These are phyloP conservation scores for Heliothis peltigera DNA, from an alignment of 2,888 invertebrate genomes.

Conservation along the genomic window DNA sequence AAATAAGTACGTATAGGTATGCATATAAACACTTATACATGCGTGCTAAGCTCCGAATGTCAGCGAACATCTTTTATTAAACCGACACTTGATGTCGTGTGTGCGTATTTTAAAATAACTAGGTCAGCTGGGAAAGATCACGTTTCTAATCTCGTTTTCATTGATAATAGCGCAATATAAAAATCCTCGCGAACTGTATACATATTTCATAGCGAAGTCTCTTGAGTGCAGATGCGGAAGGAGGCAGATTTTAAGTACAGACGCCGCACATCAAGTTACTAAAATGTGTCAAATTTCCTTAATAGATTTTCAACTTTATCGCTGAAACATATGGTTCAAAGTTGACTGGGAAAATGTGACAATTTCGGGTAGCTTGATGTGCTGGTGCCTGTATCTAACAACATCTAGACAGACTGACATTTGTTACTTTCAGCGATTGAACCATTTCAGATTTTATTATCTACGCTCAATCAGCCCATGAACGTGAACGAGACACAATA, in stretches of 20 bases:
- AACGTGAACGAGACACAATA: background rate
- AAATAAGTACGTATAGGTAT: too few relatives aligned
- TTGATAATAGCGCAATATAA: conserved; percentile 14
- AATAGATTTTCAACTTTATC: too few relatives aligned
- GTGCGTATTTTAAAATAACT: conserved; percentile 32
- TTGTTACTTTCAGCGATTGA: conserved; percentile 20
- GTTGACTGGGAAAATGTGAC: too few relatives aligned
- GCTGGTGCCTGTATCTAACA: too few relatives aligned
- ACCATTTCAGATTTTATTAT: conserved; percentile 26
- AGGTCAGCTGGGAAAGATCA: conserved; percentile 40
- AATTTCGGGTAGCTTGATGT: too few relatives aligned
- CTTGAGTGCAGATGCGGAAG: background rate
- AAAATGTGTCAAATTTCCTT: too few relatives aligned
- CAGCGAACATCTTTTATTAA: conserved; percentile 31
- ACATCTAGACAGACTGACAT: conserved; percentile 16
- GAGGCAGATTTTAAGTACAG: conserved; percentile 2
- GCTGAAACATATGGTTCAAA: too few relatives aligned
- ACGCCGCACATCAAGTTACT: too few relatives aligned
- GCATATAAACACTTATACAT: too few relatives aligned
- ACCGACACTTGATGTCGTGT: background rate
- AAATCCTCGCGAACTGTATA: conserved; percentile 10
- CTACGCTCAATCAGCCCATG: conserved; percentile 8
- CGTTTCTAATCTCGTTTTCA: conserved; percentile 20
- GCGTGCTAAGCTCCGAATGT: conserved; percentile 27
- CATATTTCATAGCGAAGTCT: background rate